Conservation (phyloP, 2,797 vertebrate species). For the Channallabes apus region DNA sequence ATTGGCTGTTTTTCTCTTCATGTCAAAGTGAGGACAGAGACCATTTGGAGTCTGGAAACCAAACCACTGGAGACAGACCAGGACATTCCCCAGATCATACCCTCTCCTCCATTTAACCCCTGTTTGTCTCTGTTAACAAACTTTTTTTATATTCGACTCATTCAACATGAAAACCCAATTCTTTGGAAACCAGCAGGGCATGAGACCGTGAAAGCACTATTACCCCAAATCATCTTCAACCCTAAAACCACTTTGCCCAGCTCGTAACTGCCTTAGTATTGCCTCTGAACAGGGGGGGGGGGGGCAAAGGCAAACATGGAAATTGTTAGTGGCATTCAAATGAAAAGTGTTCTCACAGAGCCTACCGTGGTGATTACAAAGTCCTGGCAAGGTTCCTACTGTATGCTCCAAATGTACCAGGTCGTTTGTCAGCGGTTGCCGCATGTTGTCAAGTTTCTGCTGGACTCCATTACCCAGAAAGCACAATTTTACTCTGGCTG, state of each 20-base stretch:
- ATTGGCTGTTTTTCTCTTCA: constrained; percentile 21
- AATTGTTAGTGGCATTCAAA: constrained; percentile 67
- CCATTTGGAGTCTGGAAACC: constrained; percentile 42
- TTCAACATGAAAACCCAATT: constrained; percentile 53
- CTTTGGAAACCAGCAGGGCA: constrained; percentile 51
- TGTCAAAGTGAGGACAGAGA: constrained; percentile 40
- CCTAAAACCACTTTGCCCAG: constrained; percentile 30
- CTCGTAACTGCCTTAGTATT: not conserved
- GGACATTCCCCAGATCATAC: constrained; percentile 38
- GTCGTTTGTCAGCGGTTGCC: constrained; percentile 30
- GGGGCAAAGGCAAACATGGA: constrained; percentile 62
- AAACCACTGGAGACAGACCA: constrained; percentile 41
- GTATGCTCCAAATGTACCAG: constrained; percentile 33
- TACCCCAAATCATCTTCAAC: constrained; percentile 32
- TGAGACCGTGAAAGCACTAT: constrained; percentile 15
- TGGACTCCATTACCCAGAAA: constrained; percentile 23
- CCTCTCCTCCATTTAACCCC: constrained; percentile 14
- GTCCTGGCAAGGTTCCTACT: constrained; percentile 51
- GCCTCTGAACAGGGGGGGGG: constrained; percentile 55
- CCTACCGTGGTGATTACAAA: constrained; percentile 49
- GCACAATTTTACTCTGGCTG: not conserved
- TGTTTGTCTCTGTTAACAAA: constrained; percentile 33
- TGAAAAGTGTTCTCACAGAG: constrained; percentile 41
- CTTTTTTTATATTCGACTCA: constrained; percentile 50
- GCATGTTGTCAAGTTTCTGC: constrained; percentile 14